Base-by-base conservation (phyloP, 2,797 vertebrate genomes). In the Sus cebifrons region DNA sequence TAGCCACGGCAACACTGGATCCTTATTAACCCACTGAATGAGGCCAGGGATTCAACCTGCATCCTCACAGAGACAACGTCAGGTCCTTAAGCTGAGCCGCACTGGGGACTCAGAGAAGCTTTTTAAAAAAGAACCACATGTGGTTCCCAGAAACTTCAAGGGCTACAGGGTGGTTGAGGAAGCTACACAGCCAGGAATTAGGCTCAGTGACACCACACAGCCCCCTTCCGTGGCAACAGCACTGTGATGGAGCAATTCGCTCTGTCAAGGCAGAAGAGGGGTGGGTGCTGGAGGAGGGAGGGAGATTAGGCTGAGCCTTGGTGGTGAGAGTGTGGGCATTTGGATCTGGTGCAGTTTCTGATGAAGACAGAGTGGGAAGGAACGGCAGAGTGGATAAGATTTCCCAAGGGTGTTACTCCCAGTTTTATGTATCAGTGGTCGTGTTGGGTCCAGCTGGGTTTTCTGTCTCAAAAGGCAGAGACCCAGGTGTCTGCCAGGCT, bases 381-480 rank as follows among this genome's bases (percentile, higher is more conserved):
- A 44, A 18, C 3, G 88, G 27, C 36, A 2, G 32, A 40, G 5
- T 36, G 60, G 25, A 27, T 27, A 15, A 25, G 21, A 18, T 60
- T 18, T 82, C 78, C 25, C 27, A 23, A 27, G n/a, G 1, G 25
- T 32, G 2, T 54, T 60, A 5, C 10, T 3, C 74, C 2, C 5
- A 0, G 75, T 64, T 54, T 44, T 81, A 2, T 7, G 14, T 2
- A 5, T 5, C 0, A 0, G 20, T 16, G 16, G 52, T 58, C 71
- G 3, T 1, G 7, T n/a, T 17, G 27, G n/a, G 77, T 7, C n/a
- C 68, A 5, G 8, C 58, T n/a, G 25, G 17, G 5, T 52, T 58
- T 60, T 58, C 73, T 40, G 23, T 21, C 15, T 25, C 75, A 27
- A 29, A 21, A 23, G 40, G 56, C 67, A n/a, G 29, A 36, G 10